Base-by-base conservation (phyloP, 2,797 vertebrate genomes). In the Rhabdophis nuchalis region DNA sequence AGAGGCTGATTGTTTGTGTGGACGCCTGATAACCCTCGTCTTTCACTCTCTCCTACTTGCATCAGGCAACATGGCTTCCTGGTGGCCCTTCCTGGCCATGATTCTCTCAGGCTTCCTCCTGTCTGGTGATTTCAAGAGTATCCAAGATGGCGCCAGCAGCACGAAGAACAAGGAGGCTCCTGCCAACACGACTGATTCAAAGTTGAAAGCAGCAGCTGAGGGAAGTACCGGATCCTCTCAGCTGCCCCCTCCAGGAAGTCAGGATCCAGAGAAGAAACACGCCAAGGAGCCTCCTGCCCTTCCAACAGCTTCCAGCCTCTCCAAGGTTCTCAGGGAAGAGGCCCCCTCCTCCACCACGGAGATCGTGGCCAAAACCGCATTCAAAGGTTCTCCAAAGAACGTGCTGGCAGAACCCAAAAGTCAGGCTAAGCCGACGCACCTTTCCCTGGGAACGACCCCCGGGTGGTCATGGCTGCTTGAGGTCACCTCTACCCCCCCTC, bases 201-300 rank as follows among this genome's bases (percentile, higher is more conserved):
- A 94, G 46, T 95, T 94, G 96, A 92, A 88, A 6, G 0, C 0
- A 0, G 12, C 64, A 0, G 0, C 29, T 23, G 20, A 18, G 13
- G 46, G 1, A 0, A 36, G 4, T 13, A 61, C 46, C 5, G 54
- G 68, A 41, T 16, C 87, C 32, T 53, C n/a, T 3, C 77, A 0
- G 0, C 58, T 53, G 0, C 4, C 90, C 82, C 96, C 92, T 0
- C 57, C 68, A 10, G 96, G 53, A 86, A 95, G 95, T 25, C 94
- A 60, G 0, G 18, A 36, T 0, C 0, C 12, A 0, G 14, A 1
- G 0, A 14, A 41, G 1, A 2, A 1, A 0, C 53, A 3, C 2
- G 25, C 18, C 1, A 3, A 85, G 2, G 20, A 4, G 1, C 1
- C 11, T 11, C 16, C 14, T 23, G 29, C 20, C 11, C n/a, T 85